Percentiles rank a stretch among this genome's conserved stretches.
Evolutionary conservation across 2,888 invertebrate species (phyloP).

Genomic region (Mimachlamys varia): DNA sequence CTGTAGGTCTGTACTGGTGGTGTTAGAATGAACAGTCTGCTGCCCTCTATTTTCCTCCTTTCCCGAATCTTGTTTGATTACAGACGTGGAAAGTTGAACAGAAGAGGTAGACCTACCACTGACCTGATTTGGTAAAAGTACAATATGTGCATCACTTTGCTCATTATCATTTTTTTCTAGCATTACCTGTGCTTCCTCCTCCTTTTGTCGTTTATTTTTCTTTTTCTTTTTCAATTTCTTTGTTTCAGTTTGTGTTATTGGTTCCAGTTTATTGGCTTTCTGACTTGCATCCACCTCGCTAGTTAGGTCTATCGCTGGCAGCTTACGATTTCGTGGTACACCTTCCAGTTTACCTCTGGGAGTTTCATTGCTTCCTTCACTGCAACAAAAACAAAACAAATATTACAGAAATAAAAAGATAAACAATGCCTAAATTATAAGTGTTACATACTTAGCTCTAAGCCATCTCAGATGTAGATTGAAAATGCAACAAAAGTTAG

Average conservation of each 20-base stretch:
- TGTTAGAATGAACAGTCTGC: too few species aligned
- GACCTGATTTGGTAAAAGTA: background rate
- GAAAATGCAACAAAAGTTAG: background rate
- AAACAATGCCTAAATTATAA: too few species aligned
- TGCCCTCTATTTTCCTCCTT: too few species aligned
- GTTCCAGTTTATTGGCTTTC: background rate
- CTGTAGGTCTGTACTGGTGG: too few species aligned
- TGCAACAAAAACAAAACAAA: background rate
- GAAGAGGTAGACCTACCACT: too few species aligned
- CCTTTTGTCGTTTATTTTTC: background rate
- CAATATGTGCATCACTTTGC: too few species aligned
- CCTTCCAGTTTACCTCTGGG: background rate
- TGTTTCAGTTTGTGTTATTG: background rate
- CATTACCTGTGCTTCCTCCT: background rate
- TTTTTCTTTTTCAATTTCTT: background rate
- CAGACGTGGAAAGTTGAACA: too few species aligned
- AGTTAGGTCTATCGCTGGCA: background rate
- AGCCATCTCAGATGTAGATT: too few species aligned
- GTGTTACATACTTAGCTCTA: too few species aligned
- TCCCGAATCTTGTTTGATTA: too few species aligned
- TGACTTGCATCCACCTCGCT: too few species aligned
- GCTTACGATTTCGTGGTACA: background rate
- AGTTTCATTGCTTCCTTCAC: background rate
- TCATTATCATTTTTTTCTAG: background rate
- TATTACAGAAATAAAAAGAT: too few species aligned